A percentile compares a stretch with the other conserved stretches of the same genome.
These are phyloP conservation scores for Anableps anableps DNA, from an alignment of 2,797 vertebrate genomes.

Conservation along the genomic window DNA sequence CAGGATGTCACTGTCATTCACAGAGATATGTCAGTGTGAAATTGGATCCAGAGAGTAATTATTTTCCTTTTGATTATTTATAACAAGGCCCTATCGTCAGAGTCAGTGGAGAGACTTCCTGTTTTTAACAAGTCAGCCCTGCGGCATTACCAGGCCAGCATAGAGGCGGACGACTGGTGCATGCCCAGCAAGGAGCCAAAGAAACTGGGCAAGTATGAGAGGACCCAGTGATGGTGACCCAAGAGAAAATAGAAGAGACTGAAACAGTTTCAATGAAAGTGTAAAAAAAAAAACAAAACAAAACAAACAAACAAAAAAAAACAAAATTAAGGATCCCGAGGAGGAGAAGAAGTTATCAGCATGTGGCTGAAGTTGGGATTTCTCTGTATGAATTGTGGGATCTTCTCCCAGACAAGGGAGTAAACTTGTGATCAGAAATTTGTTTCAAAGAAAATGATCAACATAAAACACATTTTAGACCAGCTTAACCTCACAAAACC, in stretches of 20 bases:
- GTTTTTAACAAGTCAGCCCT: conserved; percentile 96
- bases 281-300: not conserved
- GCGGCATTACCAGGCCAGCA: conserved; percentile 90
- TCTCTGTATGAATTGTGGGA: conserved; percentile 3
- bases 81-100: conserved; percentile 91
- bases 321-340: not conserved
- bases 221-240: conserved; percentile 63
- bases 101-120: conserved; percentile 95
- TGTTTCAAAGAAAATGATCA: not conserved
- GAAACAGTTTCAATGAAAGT: conserved; percentile 1
- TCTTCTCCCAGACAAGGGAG: conserved; percentile 4
- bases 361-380: conserved; percentile 22
- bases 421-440: not conserved
- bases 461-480: conserved; percentile 10
- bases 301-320: not conserved
- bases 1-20: not conserved
- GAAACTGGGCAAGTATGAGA: conserved; percentile 85
- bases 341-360: conserved; percentile 3
- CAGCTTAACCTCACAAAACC: conserved; percentile 18
- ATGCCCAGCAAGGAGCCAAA: conserved; percentile 93
- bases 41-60: conserved; percentile 14
- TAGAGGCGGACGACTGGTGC: conserved; percentile 96
- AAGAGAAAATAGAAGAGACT: not conserved
- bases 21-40: not conserved
- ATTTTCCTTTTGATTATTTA: conserved; percentile 2